Base-by-base conservation (phyloP, 2,113 vertebrate species). In the Anoplopoma fimbria region DNA sequence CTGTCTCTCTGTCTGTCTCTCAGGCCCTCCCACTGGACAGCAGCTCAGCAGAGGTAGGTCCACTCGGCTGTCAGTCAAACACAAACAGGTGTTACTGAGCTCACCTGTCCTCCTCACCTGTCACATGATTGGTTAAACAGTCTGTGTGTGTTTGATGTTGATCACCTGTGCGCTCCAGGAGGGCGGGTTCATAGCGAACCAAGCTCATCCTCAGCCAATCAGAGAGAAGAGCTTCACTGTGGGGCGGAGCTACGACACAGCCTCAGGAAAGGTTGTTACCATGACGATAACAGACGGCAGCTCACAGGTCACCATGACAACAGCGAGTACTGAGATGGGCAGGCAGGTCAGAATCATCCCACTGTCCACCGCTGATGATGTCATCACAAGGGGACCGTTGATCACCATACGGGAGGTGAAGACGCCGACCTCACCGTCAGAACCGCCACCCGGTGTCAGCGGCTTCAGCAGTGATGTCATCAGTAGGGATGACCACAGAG, bases 161-260 rank as follows among this genome's bases (percentile, higher is more conserved):
- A 91, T 82, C 45, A 87, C 74, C 57, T 89, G 61, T 89, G 61
- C 38, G 4, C 79, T 86, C 38, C 85, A 42, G 92, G 95, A 84
- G 51, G 84, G 88, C 0, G 73, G 27, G 72, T 33, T 75, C 47
- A 75, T 47, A 33, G 38, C 21, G 72, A 77, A 64, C 49, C 61
- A n/a, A 49, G 64, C 58, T 71, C 51, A 25, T 55, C 29, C 58
- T 79, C 82, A 81, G 58, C 92, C 96, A 81, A 91, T 89, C 89
- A 95, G 89, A 79, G 95, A 96, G 92, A 97, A 96, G 92, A 90
- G 89, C 68, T 94, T 95, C 86, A 94, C 96, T 0, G 84, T 97
- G 58, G 97, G 97, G 80, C 96, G 92, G 88, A 96, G 96, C 75
- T 97, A 97, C 9, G 96, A 97, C 87, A 96, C 97, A 0, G 2